A percentile compares a stretch with the other conserved stretches of the same genome.
These are phyloP conservation scores for Asarcornis scutulata DNA, from an alignment of 2,113 vertebrate species.

Conservation along the genomic window DNA sequence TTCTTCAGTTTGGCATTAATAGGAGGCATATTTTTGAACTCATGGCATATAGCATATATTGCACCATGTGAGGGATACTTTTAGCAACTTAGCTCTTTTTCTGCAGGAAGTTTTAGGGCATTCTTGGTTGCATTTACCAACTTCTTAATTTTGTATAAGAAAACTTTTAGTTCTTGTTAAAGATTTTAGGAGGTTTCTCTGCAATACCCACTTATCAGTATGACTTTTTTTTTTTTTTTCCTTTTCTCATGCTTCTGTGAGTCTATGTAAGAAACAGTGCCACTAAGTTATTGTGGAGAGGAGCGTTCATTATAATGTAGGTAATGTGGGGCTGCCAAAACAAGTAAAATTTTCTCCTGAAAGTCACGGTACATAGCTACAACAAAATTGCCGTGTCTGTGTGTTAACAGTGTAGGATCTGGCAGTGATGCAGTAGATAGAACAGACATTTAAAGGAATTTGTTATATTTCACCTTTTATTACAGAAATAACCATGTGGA, in stretches of 20 bases:
- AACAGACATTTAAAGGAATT: neutral
- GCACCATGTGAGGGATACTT: neutral
- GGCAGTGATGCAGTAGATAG: neutral
- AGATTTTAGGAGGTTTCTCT: neutral
- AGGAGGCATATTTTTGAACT: neutral
- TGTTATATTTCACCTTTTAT: neutral
- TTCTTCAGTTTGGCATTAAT: neutral
- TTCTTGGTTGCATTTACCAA: neutral
- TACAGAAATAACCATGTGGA: neutral
- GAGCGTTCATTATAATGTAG: neutral
- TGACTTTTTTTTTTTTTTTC: neutral
- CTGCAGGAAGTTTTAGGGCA: neutral
- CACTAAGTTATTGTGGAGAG: neutral
- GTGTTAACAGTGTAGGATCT: neutral
- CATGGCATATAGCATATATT: neutral
- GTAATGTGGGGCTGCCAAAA: neutral
- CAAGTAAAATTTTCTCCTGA: neutral
- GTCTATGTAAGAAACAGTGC: neutral
- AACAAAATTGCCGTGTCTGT: neutral
- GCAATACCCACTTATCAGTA: neutral
- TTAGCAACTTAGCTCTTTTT: neutral
- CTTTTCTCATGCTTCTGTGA: rapidly evolving
- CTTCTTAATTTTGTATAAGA: neutral
- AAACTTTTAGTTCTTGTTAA: neutral
- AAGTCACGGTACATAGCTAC: neutral